Evolutionary conservation across 2,888 invertebrate genomes (phyloP).

Genomic region (Pristionchus arcanus): DNA sequence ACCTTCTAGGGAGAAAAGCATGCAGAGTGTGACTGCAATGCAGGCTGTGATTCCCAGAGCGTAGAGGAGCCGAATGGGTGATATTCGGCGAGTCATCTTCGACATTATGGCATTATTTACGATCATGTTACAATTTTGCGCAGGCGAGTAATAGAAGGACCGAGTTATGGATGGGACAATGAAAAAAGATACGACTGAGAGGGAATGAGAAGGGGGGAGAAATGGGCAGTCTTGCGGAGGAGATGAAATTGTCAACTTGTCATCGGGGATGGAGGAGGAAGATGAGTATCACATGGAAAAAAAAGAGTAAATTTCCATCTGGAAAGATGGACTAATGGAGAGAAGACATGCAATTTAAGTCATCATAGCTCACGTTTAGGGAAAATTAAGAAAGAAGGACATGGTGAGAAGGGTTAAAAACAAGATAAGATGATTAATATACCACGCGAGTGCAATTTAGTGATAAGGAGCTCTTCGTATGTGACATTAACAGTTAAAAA

Average conservation of each 20-base stretch:
- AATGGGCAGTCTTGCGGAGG: slow-evolving; percentile 34
- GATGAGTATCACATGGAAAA: background rate
- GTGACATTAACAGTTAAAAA: background rate
- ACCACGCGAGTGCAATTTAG: background rate
- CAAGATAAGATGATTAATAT: background rate
- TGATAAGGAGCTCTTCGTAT: background rate
- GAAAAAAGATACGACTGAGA: slow-evolving; percentile 47
- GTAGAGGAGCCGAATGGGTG: slow-evolving; percentile 7
- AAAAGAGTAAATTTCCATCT: background rate
- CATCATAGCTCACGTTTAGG: background rate
- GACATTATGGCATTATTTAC: background rate
- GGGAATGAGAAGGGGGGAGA: slow-evolving; percentile 14
- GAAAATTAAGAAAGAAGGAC: background rate
- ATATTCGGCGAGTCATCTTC: background rate
- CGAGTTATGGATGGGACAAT: slow-evolving; percentile 42
- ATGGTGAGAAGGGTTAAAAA: background rate
- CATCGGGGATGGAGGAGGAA: background rate
- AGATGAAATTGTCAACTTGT: slow-evolving; percentile 41
- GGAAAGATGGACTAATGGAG: background rate
- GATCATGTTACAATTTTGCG: background rate
- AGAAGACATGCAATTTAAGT: background rate
- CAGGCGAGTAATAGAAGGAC: background rate
- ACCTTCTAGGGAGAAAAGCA: slow-evolving; percentile 53
- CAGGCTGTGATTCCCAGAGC: slow-evolving; percentile 26
- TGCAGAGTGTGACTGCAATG: slow-evolving; percentile 31